phyloP scores from a whole-genome alignment of 1,140 invertebrate genomes.

The Paraescarpia echinospica region DNA sequence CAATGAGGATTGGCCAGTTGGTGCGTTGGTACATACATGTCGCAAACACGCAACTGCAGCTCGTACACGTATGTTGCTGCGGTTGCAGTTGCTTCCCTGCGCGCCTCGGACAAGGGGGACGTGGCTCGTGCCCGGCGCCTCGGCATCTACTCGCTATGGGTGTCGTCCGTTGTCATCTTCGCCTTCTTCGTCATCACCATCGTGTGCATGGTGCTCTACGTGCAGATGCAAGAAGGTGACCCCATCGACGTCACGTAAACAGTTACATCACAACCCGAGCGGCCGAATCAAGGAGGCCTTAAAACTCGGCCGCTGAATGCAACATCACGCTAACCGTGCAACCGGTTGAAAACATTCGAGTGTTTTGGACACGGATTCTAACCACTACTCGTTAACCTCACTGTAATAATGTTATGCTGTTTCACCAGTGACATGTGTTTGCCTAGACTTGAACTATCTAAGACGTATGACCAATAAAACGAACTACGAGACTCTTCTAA shows the following conservation, averaged over 20 bases:
- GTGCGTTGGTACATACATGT: no score
- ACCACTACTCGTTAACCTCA: background rate
- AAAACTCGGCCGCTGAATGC: background rate
- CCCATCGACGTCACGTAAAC: background rate
- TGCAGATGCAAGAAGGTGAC: background rate
- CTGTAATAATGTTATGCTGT: background rate
- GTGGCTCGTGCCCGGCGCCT: background rate
- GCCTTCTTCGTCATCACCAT: background rate
- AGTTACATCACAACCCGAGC: background rate
- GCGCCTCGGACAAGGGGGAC: background rate
- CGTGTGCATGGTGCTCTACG: background rate
- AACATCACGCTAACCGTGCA: background rate
- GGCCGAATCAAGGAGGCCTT: background rate
- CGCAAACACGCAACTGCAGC: no score
- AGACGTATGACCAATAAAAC: background rate
- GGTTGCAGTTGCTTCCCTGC: background rate
- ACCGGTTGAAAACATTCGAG: background rate
- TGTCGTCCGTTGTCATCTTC: background rate
- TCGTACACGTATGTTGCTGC: background rate
- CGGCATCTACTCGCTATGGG: background rate
- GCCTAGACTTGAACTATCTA: background rate
- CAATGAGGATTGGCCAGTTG: no score
- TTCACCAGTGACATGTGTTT: background rate
- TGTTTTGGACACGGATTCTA: background rate
- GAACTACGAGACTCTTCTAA: no score